Evolutionary conservation across 2,888 invertebrate genomes (phyloP), one percentile per base, ranked within the genome.

Genomic region (Drosophila buzzatii): DNA sequence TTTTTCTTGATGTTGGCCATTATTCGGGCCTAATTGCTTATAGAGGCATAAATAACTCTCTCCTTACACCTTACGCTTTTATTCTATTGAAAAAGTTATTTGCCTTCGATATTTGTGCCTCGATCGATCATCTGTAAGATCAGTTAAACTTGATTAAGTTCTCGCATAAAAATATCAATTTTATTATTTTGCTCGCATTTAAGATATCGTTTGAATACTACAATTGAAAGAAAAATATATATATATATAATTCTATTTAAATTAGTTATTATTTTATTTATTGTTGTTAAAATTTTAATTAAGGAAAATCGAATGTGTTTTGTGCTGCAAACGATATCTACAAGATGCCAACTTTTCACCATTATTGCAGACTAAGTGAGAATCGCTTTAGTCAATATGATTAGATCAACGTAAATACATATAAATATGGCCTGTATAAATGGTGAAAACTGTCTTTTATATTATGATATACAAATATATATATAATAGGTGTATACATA

Each of bases 381-480:
- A 79, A 65, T 31, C 41, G 66, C 61, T 77, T 55, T 73, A 73
- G 73, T 66, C 78, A 75, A 75, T 78, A 73, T 78, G 80, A 76
- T 76, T 76, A 79, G 80, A 79, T 76, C 79, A 76, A 79, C 79
- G 70, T 79, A 62, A 61, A 63, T 79, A 76, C 52, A 67, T 63
- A 51, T 60, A 73, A 68, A 74, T 76, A 76, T 76, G 76, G 79
- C 76, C 76, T 76, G 79, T 73, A 27, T 63, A 74, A 76, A 79
- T 76, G 69, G 69, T 79, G 76, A 79, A 74, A 61, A 62, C 47
- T 23, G 39, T 58, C 23, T 59, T 42, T 49, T 45, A 42, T 57
- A 41, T 53, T 42, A n/a, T 52, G 9, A 27, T 41, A 27, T 44
- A 42, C 27, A 27, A 27, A 27, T 27, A 27, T 27, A 27, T 27